phyloP scores from a whole-genome alignment of 2,797 vertebrate species.

The Phrynocephalus guinanensis region DNA sequence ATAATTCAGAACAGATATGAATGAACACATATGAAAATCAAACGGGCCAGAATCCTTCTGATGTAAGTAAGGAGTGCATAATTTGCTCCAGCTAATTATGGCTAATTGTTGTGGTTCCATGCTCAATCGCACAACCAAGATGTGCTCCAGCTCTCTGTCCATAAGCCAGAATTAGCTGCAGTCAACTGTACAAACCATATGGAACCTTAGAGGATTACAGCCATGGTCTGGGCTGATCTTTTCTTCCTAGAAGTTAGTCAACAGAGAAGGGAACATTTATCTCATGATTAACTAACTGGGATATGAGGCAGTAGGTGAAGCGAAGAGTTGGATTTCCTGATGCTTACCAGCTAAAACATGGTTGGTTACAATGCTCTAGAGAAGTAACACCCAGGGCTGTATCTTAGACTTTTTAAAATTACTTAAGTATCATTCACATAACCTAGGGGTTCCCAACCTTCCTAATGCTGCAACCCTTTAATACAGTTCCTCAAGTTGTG shows the following conservation, averaged over 20 bases:
- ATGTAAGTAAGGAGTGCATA: too few species aligned
- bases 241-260: not conserved
- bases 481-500: too few species aligned
- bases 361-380: too few species aligned
- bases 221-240: not conserved
- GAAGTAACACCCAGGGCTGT: not conserved
- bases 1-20: not conserved
- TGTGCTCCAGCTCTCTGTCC: too few species aligned
- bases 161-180: too few species aligned
- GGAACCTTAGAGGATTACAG: too few species aligned
- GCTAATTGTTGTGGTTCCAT: too few species aligned
- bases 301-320: not conserved
- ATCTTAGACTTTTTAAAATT: not conserved
- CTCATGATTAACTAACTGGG: not conserved
- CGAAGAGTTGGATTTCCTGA: not conserved
- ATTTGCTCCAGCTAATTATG: too few species aligned
- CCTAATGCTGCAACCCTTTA: too few species aligned
- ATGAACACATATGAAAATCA: not conserved
- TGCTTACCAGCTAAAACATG: not conserved
- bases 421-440: not conserved
- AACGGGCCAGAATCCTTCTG: not conserved
- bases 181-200: too few species aligned
- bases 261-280: not conserved
- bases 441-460: not conserved
- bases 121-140: too few species aligned